Evolutionary conservation across 1,140 invertebrate species (phyloP), one percentile per base, ranked within the genome.

Genomic region (Drosophila pseudoobscura): DNA sequence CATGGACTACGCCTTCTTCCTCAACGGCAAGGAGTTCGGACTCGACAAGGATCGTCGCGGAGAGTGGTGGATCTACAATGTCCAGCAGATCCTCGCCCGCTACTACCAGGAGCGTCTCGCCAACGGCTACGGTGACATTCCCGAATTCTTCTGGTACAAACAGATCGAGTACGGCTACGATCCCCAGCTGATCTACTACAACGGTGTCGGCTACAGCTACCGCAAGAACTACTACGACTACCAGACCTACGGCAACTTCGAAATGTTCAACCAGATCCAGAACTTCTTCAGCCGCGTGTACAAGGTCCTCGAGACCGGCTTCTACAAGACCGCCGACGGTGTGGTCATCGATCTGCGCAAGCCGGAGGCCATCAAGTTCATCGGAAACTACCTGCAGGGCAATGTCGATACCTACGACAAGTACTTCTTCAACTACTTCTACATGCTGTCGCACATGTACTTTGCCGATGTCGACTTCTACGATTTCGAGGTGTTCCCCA

Each of bases 31-130:
- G 22, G 72, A 92, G 6, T 92, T 92, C 71, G 90, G 92, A 31
- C 64, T 94, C 39, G 80, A 91, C 0, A 92, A 93, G 59, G 92
- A 94, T 52, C 90, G 92, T 43, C 93, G 94, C 52, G 95, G 95
- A 41, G 94, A 95, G 91, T 83, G 91, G 9, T 95, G 93, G 84
- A 94, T 93, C 82, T 94, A 92, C 75, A 69, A 91, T 7, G 93
- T 94, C 63, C 94, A 94, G 72, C 94, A 95, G 87, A 46, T 95
- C 2, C 62, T 95, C 49, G 91, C 92, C 41, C 94, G 94, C 71
- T 96, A 95, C 91, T 94, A 95, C 64, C 85, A 95, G 82, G 95
- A 96, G 89, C 93, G 95, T 78, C 74, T 95, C 29, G 94, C 94
- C 6, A 94, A 95, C 65, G 93, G 93, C 43, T 80, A 94, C 15